Conservation (phyloP, 2,797 vertebrate species). For the Xenops minutus region DNA sequence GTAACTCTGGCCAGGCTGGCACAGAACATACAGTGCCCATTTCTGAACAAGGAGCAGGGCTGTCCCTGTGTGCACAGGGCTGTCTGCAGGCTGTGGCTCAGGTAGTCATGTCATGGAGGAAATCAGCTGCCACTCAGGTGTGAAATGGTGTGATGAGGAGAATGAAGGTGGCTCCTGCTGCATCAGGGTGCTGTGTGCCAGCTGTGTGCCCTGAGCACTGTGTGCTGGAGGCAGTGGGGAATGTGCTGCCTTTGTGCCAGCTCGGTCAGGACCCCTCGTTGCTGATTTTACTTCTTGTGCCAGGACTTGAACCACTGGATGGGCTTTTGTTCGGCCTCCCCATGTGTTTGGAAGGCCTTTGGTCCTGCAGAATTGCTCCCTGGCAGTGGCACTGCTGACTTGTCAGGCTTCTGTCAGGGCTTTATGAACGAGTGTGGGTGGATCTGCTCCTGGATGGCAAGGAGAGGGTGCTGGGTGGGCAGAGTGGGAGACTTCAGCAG, state of each 20-base stretch:
- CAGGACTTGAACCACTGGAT: background rate
- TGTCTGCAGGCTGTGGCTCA: background rate
- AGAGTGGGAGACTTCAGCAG: background rate
- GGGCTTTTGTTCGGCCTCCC: background rate
- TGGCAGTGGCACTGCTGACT: background rate
- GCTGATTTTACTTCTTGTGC: fast-evolving
- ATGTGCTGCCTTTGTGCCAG: background rate
- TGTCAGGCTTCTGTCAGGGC: background rate
- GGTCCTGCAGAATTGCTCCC: background rate
- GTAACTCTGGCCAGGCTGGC: background rate
- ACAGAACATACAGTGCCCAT: background rate
- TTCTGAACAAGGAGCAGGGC: background rate
- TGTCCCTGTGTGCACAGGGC: fast-evolving
- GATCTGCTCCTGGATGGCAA: background rate
- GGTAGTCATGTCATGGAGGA: fast-evolving
- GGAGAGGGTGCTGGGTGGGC: background rate
- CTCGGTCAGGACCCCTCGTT: fast-evolving
- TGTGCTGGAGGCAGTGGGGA: background rate
- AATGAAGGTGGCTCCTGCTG: background rate
- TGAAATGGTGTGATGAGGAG: background rate
- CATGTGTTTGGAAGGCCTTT: background rate
- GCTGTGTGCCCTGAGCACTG: background rate
- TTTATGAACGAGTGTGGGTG: background rate
- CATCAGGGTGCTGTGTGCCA: background rate
- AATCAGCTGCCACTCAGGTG: background rate